These are phyloP conservation scores for Dioctria linearis DNA, from an alignment of 2,888 invertebrate species.

Conservation along the genomic window DNA sequence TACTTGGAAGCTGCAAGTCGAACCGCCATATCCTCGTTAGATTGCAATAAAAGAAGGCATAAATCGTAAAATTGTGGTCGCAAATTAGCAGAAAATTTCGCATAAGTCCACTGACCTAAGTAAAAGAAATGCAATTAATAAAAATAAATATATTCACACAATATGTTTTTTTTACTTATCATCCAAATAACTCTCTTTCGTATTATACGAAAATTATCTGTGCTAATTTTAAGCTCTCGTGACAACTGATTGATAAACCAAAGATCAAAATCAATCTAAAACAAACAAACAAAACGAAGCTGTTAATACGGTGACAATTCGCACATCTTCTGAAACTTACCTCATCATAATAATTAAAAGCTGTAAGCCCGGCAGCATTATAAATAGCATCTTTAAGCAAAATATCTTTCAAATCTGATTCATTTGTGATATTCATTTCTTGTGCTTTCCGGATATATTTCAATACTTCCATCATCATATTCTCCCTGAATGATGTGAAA, in stretches of 20 bases:
- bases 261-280: slow-evolving; percentile 88
- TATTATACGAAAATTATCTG: slow-evolving; percentile 87
- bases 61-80: slow-evolving; percentile 87
- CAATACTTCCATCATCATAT: slow-evolving; percentile 82
- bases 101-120: slow-evolving; percentile 79
- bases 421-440: slow-evolving; percentile 77
- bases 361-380: slow-evolving; percentile 90
- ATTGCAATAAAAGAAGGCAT: slow-evolving; percentile 80
- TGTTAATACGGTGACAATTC: not conserved
- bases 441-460: slow-evolving; percentile 81
- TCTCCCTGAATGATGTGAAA: slow-evolving; percentile 83
- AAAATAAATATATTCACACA: not conserved
- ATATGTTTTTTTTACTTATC: slow-evolving; percentile 73
- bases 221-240: slow-evolving; percentile 86
- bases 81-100: slow-evolving; percentile 84
- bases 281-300: slow-evolving; percentile 56
- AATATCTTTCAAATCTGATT: slow-evolving; percentile 84
- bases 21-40: slow-evolving; percentile 90
- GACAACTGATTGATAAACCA: slow-evolving; percentile 90
- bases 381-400: slow-evolving; percentile 94
- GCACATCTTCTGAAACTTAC: slow-evolving; percentile 70
- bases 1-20: slow-evolving; percentile 85
- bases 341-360: slow-evolving; percentile 92
- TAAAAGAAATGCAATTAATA: slow-evolving; percentile 50
- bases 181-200: slow-evolving; percentile 88